A percentile compares a stretch with the other conserved stretches of the same genome.
These are phyloP conservation scores for Nycticorax nycticorax DNA, from an alignment of 2,113 vertebrate genomes.

Conservation along the genomic window DNA sequence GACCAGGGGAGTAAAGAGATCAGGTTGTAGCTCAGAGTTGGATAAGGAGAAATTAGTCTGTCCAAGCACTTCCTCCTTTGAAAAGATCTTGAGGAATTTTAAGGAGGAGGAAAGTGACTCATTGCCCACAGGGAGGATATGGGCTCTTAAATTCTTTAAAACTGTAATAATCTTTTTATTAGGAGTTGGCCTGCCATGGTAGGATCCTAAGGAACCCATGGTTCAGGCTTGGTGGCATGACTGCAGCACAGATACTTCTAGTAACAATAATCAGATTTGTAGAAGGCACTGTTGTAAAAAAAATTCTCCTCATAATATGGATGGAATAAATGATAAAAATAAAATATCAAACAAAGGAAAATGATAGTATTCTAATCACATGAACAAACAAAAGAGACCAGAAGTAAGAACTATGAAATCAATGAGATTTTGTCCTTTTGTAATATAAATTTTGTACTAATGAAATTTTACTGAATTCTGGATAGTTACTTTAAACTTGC, in stretches of 20 bases:
- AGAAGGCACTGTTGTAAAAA: neutral
- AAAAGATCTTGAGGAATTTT: neutral
- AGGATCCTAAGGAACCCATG: neutral
- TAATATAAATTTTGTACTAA: neutral
- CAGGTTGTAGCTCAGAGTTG: neutral
- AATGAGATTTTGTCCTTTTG: neutral
- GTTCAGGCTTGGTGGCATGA: neutral
- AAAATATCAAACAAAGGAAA: neutral
- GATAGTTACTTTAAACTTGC: neutral
- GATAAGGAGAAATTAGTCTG: neutral
- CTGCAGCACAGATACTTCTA: neutral
- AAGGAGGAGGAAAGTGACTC: neutral
- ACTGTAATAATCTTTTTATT: neutral
- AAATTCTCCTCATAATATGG: neutral
- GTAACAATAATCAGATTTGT: neutral
- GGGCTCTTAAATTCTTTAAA: neutral
- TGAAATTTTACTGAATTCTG: neutral
- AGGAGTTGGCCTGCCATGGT: neutral
- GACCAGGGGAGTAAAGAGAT: neutral
- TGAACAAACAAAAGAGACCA: neutral
- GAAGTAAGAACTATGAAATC: neutral
- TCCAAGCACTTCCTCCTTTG: neutral
- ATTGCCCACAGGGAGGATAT: neutral
- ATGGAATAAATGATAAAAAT: neutral
- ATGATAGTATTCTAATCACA: neutral